Percentiles rank a stretch among this genome's conserved stretches.
These are phyloP conservation scores for Sitta carolinensis DNA, from an alignment of 2,797 vertebrate genomes.

Conservation along the genomic window DNA sequence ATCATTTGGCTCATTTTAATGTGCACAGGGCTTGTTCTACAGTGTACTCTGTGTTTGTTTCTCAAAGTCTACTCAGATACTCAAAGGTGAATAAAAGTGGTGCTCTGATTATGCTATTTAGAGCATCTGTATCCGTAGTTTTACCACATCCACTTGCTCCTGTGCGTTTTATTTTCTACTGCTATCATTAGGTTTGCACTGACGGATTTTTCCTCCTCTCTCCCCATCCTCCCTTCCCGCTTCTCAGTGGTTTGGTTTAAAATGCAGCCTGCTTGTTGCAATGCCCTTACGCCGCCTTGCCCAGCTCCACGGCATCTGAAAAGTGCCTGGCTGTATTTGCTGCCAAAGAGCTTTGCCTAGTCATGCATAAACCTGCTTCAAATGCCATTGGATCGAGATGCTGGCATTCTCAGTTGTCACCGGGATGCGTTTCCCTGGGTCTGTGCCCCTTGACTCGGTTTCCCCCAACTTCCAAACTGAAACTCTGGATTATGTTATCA, in stretches of 20 bases:
- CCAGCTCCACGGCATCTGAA: neutral
- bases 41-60: neutral
- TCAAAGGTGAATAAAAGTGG: neutral
- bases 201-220: neutral
- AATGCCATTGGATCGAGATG: constrained; percentile 1
- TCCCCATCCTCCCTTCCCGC: neutral
- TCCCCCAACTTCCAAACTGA: neutral
- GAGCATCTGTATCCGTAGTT: neutral
- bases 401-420: neutral
- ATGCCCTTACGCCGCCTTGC: neutral
- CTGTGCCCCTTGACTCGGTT: neutral
- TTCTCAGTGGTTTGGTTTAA: neutral
- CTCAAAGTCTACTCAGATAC: neutral
- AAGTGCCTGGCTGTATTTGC: constrained; percentile 4
- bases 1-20: constrained; percentile 10
- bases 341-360: constrained; percentile 49
- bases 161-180: neutral
- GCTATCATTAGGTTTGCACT: neutral
- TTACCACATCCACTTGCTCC: fast-evolving
- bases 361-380: constrained; percentile 36
- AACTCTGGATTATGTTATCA: neutral
- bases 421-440: neutral
- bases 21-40: neutral
- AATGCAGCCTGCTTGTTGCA: neutral
- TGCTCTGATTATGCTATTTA: neutral